These are phyloP conservation scores for Epinephelus lanceolatus DNA, from an alignment of 2,113 vertebrate genomes.

Conservation along the genomic window DNA sequence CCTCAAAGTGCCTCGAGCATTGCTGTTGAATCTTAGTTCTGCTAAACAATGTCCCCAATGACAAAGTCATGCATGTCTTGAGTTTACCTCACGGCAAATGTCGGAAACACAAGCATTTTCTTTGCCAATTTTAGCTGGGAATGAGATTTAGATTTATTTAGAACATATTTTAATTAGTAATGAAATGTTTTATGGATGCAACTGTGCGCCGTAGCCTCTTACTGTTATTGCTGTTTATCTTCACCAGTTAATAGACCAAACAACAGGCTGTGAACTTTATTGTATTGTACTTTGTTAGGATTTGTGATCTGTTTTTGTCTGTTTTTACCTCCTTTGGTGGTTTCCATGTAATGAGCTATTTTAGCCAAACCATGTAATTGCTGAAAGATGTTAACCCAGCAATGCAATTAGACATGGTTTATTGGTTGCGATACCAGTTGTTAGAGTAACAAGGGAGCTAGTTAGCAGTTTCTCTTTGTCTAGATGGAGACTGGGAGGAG, in stretches of 20 bases:
- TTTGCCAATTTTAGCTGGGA: neutral
- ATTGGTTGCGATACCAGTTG: conserved; percentile 55
- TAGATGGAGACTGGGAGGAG: neutral
- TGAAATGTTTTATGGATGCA: conserved; percentile 8
- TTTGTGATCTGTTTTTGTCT: conserved; percentile 27
- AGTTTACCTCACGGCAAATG: neutral
- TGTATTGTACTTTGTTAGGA: conserved; percentile 4
- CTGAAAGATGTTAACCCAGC: conserved; percentile 41
- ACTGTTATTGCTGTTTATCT: conserved; percentile 6
- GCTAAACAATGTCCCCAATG: neutral
- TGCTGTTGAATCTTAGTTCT: neutral
- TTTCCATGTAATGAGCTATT: conserved; percentile 52
- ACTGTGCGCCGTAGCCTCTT: neutral
- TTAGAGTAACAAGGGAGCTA: conserved; percentile 57
- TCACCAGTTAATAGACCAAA: conserved; percentile 21
- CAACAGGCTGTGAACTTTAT: conserved; percentile 9
- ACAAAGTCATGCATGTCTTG: neutral
- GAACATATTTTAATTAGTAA: conserved; percentile 2
- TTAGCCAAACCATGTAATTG: conserved; percentile 48
- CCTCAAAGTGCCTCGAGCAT: neutral
- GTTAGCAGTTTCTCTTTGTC: conserved; percentile 41
- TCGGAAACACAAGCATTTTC: neutral
- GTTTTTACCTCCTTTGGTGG: conserved; percentile 31
- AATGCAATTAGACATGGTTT: conserved; percentile 57
- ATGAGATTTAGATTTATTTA: neutral